Conservation (phyloP, 2,888 invertebrate genomes). For the Sphaerophoria rueppellii region DNA sequence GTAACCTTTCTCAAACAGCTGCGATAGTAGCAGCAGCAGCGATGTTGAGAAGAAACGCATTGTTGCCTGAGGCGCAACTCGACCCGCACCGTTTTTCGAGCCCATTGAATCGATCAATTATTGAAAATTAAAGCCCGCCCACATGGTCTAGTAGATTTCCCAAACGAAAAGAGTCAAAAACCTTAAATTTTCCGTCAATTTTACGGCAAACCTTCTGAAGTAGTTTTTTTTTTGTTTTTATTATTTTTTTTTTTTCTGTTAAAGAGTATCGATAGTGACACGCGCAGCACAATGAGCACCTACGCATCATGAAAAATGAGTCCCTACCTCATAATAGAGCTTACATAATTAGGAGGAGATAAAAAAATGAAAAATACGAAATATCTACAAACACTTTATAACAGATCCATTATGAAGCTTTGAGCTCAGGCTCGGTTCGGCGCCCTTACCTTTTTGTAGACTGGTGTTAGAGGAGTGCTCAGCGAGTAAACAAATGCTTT, state of each 20-base stretch:
- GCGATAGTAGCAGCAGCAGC: not conserved
- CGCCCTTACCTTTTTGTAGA: slow-evolving; percentile 2
- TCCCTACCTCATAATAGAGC: slow-evolving; percentile 24
- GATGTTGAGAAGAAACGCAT: not conserved
- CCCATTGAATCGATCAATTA: slow-evolving; percentile 65
- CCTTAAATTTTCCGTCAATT: slow-evolving; percentile 32
- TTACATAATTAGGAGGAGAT: slow-evolving; percentile 29
- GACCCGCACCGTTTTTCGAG: slow-evolving; percentile 21
- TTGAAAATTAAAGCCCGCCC: slow-evolving; percentile 54
- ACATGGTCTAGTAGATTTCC: slow-evolving; percentile 50
- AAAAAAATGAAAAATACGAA: slow-evolving; percentile 8
- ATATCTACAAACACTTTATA: slow-evolving; percentile 24
- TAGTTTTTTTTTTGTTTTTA: not conserved
- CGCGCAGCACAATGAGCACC: slow-evolving; percentile 23
- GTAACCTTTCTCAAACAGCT: slow-evolving; percentile 43
- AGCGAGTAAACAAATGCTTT: not conserved
- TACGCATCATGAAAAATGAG: slow-evolving; percentile 49
- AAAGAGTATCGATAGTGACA: not conserved
- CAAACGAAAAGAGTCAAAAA: not conserved
- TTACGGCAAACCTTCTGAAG: slow-evolving; percentile 16
- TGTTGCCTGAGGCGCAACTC: not conserved
- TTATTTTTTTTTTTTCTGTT: not conserved
- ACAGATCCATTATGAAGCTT: slow-evolving; percentile 6
- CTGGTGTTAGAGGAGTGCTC: not conserved
- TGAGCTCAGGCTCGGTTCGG: not conserved